Percentiles rank a stretch among this genome's conserved stretches.
Conservation (phyloP, 2,888 invertebrate species). For the Rhorus exstirpatorius region DNA sequence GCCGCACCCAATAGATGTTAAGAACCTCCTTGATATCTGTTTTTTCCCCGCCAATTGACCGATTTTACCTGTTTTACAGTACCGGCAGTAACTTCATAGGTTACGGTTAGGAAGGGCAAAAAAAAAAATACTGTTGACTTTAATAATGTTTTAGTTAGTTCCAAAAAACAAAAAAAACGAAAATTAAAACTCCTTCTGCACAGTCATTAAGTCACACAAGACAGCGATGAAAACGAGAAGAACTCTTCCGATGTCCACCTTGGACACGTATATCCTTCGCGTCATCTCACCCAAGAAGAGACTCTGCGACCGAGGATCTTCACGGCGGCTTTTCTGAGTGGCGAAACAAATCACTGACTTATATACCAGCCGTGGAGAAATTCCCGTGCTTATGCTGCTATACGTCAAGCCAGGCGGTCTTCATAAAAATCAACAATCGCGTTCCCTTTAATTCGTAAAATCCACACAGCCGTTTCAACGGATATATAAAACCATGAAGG, state of each 20-base stretch:
- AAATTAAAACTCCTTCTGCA: background rate
- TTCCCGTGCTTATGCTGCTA: slow-evolving; percentile 8
- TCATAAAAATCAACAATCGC: slow-evolving; percentile 77
- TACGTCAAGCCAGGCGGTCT: slow-evolving; percentile 31
- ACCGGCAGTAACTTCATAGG: no score
- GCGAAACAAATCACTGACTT: slow-evolving; percentile 76
- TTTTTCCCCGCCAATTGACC: no score
- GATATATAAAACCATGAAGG: background rate
- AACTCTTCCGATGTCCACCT: background rate
- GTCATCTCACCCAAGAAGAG: slow-evolving; percentile 64
- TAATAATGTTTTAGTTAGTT: no score
- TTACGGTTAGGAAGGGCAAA: no score
- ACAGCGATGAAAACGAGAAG: no score
- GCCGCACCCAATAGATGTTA: no score
- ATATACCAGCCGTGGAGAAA: background rate
- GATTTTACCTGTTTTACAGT: no score
- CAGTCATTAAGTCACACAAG: no score
- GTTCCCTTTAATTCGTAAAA: slow-evolving; percentile 77
- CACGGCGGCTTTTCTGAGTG: slow-evolving; percentile 70
- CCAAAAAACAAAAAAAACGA: no score
- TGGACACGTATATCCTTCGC: slow-evolving; percentile 52
- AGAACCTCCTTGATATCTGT: no score
- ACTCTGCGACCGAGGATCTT: slow-evolving; percentile 29
- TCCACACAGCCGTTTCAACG: slow-evolving; percentile 67
- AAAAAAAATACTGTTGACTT: no score